Evolutionary conservation across 2,888 invertebrate species (phyloP).

Genomic region (Lapara coniferarum): DNA sequence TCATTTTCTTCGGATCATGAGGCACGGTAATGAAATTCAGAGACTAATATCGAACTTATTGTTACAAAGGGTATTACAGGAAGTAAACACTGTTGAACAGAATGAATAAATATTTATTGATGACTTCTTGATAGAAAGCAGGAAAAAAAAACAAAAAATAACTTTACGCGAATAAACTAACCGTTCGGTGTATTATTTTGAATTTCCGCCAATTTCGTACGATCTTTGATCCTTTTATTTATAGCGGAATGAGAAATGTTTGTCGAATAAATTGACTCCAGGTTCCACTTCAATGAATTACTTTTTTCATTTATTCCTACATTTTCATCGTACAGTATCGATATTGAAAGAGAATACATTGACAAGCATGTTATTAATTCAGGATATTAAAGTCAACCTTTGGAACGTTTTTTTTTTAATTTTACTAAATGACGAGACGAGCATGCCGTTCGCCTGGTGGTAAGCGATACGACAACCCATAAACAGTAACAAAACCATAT

Average conservation of each 20-base stretch:
- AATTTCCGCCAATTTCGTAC: slow-evolving; percentile 9
- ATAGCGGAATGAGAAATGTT: slow-evolving; percentile 8
- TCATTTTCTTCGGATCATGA: slow-evolving; percentile 38
- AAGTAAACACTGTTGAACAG: slow-evolving; percentile 40
- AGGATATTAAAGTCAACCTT: too few relatives aligned
- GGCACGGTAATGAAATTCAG: slow-evolving; percentile 43
- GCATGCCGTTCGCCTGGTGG: too few relatives aligned
- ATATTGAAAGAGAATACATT: too few relatives aligned
- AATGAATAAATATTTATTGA: slow-evolving; percentile 49
- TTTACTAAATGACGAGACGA: too few relatives aligned
- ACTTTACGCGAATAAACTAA: not conserved
- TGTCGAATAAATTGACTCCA: not conserved
- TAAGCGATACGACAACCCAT: too few relatives aligned
- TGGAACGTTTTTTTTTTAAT: too few relatives aligned
- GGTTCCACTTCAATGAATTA: not conserved
- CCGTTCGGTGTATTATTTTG: not conserved
- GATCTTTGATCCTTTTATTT: slow-evolving; percentile 11
- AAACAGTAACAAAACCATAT: too few relatives aligned
- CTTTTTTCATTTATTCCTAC: not conserved
- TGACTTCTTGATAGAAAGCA: slow-evolving; percentile 24
- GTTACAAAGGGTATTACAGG: slow-evolving; percentile 42
- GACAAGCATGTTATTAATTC: too few relatives aligned
- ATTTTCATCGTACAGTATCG: not conserved
- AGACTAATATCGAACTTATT: slow-evolving; percentile 45
- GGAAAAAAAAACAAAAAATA: not conserved